Evolutionary conservation across 2,113 vertebrate genomes (phyloP).

Genomic region (Callochromis pleurospilus): DNA sequence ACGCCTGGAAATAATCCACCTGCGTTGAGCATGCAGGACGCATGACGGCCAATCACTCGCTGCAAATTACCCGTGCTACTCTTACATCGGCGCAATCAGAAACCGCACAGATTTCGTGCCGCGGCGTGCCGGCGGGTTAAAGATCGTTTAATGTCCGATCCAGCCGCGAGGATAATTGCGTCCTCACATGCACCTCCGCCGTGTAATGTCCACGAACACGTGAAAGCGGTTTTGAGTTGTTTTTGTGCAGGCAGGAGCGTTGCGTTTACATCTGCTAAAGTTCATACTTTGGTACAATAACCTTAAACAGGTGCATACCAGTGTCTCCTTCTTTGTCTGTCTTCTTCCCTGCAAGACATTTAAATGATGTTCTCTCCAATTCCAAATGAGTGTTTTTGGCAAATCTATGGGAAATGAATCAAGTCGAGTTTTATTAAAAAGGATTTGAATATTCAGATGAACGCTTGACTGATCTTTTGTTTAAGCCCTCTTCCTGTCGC

Average conservation of each 20-base stretch:
- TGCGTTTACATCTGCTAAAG: background rate
- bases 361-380: constrained; percentile 59
- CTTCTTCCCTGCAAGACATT: constrained; percentile 32
- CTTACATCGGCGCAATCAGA: background rate
- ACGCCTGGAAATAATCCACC: background rate
- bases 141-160: background rate
- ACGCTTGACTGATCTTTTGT: constrained; percentile 78
- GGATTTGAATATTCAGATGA: constrained; percentile 80
- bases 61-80: background rate
- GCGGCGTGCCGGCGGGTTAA: background rate
- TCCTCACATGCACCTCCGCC: background rate
- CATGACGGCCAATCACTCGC: background rate
- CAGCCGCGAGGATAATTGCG: background rate
- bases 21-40: background rate
- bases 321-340: constrained; percentile 22
- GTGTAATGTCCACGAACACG: background rate
- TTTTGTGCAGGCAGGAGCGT: background rate
- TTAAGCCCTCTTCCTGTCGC: constrained; percentile 71
- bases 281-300: constrained; percentile 1
- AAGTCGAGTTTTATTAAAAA: constrained; percentile 72
- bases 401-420: constrained; percentile 70
- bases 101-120: background rate
- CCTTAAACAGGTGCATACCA: constrained; percentile 31
- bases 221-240: background rate
- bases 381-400: constrained; percentile 58